Base-by-base conservation (phyloP, 2,888 invertebrate species). In the Andrena flavipes region DNA sequence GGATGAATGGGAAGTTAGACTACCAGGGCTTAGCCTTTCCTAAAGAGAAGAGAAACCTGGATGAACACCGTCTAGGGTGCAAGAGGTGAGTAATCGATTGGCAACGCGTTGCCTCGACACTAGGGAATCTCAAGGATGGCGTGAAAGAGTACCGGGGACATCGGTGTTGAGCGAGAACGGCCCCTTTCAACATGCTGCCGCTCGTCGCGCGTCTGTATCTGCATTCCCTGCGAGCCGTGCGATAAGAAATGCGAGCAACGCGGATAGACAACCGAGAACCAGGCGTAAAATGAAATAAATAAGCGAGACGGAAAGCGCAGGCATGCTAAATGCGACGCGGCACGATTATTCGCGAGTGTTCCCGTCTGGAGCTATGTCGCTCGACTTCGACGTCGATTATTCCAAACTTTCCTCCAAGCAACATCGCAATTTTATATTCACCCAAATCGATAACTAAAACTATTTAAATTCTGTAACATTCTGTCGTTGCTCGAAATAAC, bases 291-390 rank as follows among this genome's bases (percentile, higher is more conserved):
- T 64, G 49, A 76, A 75, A 73, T 49, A 54, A 76, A 75, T 69
- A 83, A 70, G 75, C 64, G 75, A 79, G 68, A 74, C 78, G 51
- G 63, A 65, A 84, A 84, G 80, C 83, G 68, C 73, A 80, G 76
- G 59, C 84, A 84, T 84, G 80, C 86, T 73, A 80, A 70, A 73
- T 71, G 77, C 70, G 48, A 56, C 13, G 30, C 51, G 68, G 30
- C 1, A 29, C 74, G 69, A 59, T 65, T 26, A 69, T 80, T 64
- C 73, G 49, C 68, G 65, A 35, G 56, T 62, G 56, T 80, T 67
- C 71, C 76, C 29, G 42, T 65, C 56, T 60, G 30, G 20, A 75
- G 23, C n/a, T 8, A 0, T n/a, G 10, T 1, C 54, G 1, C 42
- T 42, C 13, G 13, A 4, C 42, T 42, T 42, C 13, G 42, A 13